Base-by-base conservation (phyloP, 2,888 invertebrate species). In the Hanleya hanleyi region DNA sequence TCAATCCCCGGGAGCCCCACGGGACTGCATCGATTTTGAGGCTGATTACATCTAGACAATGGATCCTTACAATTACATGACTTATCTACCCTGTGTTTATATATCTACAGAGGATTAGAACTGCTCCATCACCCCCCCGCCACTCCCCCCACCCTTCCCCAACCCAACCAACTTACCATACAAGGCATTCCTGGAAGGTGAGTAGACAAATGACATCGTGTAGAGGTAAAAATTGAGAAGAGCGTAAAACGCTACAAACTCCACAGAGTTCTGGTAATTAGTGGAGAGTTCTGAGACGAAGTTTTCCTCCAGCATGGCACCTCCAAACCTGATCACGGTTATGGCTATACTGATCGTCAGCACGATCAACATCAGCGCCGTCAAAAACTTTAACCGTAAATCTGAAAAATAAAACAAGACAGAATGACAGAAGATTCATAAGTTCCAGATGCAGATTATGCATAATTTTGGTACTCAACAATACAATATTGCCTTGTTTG, bases 181-280 rank as follows among this genome's bases (percentile, higher is more conserved):
- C 66, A 95, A 92, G 78, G 95, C 94, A 82, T 94, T 94, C 74
- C 93, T 93, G 35, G 95, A 87, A 0, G 98, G 97, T 0, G 97
- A 95, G 91, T 97, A 98, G 65, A 98, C 95, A 91, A 97, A 98
- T 22, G 97, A 96, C 94, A 98, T 95, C 7, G 96, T 95, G 91
- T 96, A 97, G 79, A 98, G 91, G 90, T 98, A 97, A 90, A 97
- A 96, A 92, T 98, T 98, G 70, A 97, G 93, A 61, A 98, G 92
- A 35, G 97, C 97, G 90, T 98, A 98, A 81, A 97, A 95, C 3
- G 97, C 95, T 95, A 98, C 97, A 91, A 98, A 98, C 81, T 98
- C 96, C 7, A 96, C 96, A 0, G 97, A 97, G 81, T 96, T 97
- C 84, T 94, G 94, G 90, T 97, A 97, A 88, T 95, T 95, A 49